Conservation (phyloP, 1,140 invertebrate species). For the Meloidogyne floridensis region DNA sequence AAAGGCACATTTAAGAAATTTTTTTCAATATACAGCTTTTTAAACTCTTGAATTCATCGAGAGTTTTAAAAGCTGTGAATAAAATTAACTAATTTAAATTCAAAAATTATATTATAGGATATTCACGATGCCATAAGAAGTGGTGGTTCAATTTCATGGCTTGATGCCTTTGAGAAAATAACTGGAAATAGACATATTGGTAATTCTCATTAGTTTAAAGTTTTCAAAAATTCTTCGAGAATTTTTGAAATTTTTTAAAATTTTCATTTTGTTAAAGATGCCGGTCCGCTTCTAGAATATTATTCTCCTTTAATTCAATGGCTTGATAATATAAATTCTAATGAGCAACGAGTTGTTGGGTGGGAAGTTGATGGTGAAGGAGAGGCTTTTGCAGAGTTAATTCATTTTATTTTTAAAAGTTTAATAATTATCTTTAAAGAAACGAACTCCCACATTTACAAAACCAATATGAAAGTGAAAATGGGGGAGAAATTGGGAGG, state of each 20-base stretch:
- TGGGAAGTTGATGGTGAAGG: constrained; percentile 71
- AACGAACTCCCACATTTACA: constrained; percentile 17
- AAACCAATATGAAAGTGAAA: constrained; percentile 18
- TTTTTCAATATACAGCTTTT: not conserved
- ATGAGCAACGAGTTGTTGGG: constrained; percentile 74
- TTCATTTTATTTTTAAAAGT: not conserved
- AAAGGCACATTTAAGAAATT: too few species aligned
- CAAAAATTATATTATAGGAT: not conserved
- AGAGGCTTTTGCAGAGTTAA: constrained; percentile 65
- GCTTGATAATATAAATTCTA: constrained; percentile 79
- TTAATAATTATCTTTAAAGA: constrained; percentile 16
- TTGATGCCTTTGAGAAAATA: constrained; percentile 76
- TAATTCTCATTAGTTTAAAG: not conserved
- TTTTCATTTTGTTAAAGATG: constrained; percentile 67
- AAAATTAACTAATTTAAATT: not conserved
- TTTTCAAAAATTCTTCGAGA: not conserved
- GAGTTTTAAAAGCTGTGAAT: constrained; percentile 66
- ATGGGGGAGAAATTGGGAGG: not conserved
- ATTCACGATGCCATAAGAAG: constrained; percentile 72
- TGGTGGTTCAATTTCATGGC: constrained; percentile 78
- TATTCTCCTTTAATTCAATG: constrained; percentile 80
- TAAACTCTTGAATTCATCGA: not conserved
- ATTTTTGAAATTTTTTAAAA: not conserved
- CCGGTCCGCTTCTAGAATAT: constrained; percentile 78
- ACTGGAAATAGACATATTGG: constrained; percentile 71